Conservation (phyloP, 2,888 invertebrate genomes). For the Oscheius myriophilus region DNA sequence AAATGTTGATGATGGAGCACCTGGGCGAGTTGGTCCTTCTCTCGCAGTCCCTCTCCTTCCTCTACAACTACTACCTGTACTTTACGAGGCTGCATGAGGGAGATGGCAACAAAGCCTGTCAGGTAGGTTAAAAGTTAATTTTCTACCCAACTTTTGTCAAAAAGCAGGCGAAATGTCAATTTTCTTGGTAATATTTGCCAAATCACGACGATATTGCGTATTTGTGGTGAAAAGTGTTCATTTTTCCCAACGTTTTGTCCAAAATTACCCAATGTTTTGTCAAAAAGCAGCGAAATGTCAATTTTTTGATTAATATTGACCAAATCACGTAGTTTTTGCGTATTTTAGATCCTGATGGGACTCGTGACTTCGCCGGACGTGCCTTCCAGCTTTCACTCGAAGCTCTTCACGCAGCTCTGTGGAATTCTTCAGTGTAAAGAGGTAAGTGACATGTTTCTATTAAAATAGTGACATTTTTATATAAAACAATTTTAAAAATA, state of each 20-base stretch:
- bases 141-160: too few relatives aligned
- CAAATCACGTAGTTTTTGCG: not conserved
- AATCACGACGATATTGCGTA: too few relatives aligned
- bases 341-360: constrained; percentile 14
- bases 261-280: not conserved
- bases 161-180: too few relatives aligned
- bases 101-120: constrained; percentile 23
- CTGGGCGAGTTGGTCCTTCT: constrained; percentile 36
- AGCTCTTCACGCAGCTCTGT: constrained; percentile 40
- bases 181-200: too few relatives aligned
- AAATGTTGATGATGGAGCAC: constrained; percentile 8
- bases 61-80: constrained; percentile 42
- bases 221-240: too few relatives aligned
- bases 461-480: too few relatives aligned
- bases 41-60: constrained; percentile 42
- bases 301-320: not conserved
- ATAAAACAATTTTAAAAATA: too few relatives aligned
- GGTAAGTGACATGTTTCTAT: not conserved
- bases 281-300: too few relatives aligned
- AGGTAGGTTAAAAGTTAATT: constrained; percentile 3
- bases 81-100: constrained; percentile 41
- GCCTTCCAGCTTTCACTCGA: constrained; percentile 38
- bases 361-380: constrained; percentile 43
- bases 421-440: constrained; percentile 37
- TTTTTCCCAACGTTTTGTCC: too few relatives aligned